Percentiles rank a stretch among this genome's conserved stretches.
phyloP scores from a whole-genome alignment of 2,888 invertebrate genomes.

The Allolobophora icterica region DNA sequence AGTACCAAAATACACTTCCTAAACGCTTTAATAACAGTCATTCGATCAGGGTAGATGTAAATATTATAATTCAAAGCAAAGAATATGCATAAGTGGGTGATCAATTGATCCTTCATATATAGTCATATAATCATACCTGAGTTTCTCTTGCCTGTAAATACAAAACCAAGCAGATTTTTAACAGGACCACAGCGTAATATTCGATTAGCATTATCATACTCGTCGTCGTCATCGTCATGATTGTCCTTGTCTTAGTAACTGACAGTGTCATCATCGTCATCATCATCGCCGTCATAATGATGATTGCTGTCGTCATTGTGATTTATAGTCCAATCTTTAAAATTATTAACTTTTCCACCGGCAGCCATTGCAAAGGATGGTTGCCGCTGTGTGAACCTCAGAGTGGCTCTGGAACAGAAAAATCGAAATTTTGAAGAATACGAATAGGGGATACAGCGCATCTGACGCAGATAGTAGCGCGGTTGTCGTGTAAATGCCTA shows the following conservation, averaged over 20 bases:
- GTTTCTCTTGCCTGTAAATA: neutral
- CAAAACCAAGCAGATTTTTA: neutral
- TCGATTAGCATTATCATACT: neutral
- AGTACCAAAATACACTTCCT: too few species aligned
- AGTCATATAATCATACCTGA: slow-evolving; percentile 3
- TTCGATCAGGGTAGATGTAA: too few species aligned
- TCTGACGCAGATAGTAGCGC: too few species aligned
- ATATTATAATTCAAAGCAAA: neutral
- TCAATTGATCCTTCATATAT: neutral
- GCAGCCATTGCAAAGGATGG: too few species aligned
- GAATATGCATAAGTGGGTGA: neutral
- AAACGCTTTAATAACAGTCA: too few species aligned
- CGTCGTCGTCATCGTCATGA: neutral
- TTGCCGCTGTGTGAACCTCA: too few species aligned
- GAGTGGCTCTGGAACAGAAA: too few species aligned
- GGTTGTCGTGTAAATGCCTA: too few species aligned
- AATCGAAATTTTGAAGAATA: too few species aligned
- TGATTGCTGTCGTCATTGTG: neutral
- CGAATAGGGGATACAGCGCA: too few species aligned
- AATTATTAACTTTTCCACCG: too few species aligned
- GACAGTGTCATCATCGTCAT: neutral
- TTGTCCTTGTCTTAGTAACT: neutral
- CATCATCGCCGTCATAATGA: neutral
- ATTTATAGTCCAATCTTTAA: neutral
- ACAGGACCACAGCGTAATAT: neutral